Evolutionary conservation across 2,113 vertebrate genomes (phyloP).

Genomic region (Xenus cinereus): DNA sequence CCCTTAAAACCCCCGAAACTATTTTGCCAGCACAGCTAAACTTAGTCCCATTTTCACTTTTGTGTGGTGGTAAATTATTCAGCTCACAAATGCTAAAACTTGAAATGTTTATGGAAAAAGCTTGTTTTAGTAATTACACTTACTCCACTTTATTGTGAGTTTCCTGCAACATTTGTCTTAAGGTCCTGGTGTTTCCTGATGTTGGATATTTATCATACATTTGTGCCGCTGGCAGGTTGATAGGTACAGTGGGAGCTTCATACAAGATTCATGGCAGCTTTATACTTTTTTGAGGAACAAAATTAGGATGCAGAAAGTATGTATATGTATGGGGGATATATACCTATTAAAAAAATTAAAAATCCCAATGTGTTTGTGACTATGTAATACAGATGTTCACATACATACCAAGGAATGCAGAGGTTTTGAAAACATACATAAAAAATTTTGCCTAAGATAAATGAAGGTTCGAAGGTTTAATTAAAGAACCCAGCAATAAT

Average conservation of each 20-base stretch:
- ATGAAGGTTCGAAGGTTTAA: background rate
- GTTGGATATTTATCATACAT: background rate
- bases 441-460: background rate
- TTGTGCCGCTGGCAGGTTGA: background rate
- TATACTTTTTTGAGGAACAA: background rate
- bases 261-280: constrained; percentile 2
- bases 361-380: background rate
- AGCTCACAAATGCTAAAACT: constrained; percentile 10
- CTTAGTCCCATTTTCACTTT: background rate
- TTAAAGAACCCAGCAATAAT: background rate
- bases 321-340: background rate
- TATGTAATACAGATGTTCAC: background rate
- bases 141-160: background rate
- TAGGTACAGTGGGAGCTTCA: background rate
- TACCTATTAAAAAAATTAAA: background rate
- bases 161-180: background rate
- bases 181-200: constrained; percentile 11
- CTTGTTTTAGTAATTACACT: constrained; percentile 26
- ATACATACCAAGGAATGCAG: background rate
- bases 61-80: constrained; percentile 21
- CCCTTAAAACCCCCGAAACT: background rate
- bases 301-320: background rate
- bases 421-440: background rate
- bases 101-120: constrained; percentile 24
- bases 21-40: background rate